Evolutionary conservation across 2,888 invertebrate genomes (phyloP), one percentile per base, ranked within the genome.

Genomic region (Himalopsyche japonica): DNA sequence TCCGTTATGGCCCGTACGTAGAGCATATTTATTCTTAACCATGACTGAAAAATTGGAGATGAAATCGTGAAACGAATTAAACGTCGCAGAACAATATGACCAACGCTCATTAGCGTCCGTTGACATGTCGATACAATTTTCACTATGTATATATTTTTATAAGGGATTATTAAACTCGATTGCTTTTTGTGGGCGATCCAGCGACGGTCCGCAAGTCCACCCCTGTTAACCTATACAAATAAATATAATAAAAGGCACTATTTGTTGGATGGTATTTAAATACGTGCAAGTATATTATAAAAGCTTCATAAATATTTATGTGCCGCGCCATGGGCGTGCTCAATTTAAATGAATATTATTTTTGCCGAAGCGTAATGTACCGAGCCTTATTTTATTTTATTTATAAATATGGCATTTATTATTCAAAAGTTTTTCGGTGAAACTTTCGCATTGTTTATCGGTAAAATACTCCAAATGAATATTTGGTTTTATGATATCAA

Each of bases 251-350:
- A 80, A 84, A 81, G 76, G 81, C 80, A 84, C 80, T 84, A 70
- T 57, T 70, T 76, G 79, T 83, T 83, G 82, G 85, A 83, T 79
- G 81, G 79, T 85, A 85, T 85, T 85, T 85, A 85, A 85, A 85
- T 85, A 85, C 81, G 80, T 81, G 64, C 83, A 83, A 83, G 86
- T 86, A 86, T 82, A 86, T 83, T 84, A 86, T 86, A 80, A 84
- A 84, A 64, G 84, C 84, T 82, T 84, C 86, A 86, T 86, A 86
- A 86, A 86, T 86, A 86, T 86, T 82, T 85, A 85, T 85, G 86
- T 78, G 82, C 79, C 81, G 88, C 70, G 84, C 88, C 85, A 85
- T 83, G 77, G 85, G 85, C 85, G 85, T 83, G 83, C 81, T 82
- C 77, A 78, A 78, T 76, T 70, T 70, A 70, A 70, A 70, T 70